Base-by-base conservation (phyloP, 2,888 invertebrate genomes). In the Acleris sparsana region DNA sequence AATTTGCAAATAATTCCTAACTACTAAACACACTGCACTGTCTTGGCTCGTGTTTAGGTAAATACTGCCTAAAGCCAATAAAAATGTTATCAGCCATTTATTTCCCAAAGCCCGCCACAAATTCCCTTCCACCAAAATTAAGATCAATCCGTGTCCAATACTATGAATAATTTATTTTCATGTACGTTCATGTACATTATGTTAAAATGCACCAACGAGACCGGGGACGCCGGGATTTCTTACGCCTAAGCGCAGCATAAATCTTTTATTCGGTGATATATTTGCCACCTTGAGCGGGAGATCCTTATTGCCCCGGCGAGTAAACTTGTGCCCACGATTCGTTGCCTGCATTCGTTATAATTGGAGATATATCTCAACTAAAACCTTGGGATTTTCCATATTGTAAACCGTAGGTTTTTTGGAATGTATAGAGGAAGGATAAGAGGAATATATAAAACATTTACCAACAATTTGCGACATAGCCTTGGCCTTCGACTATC, bases 41-140 rank as follows among this genome's bases (percentile, higher is more conserved):
- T 39, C 11, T 39, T 39, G 13, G 39, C 13, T 39, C n/a, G 11
- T 53, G 3, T 16, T 13, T 16, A 43, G 49, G 18, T 13, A 39
- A 39, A 13, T 33, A 44, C 25, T 22, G 22, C 46, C 6, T 49
- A 11, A 49, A 52, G 53, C 53, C 52, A 67, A 69, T 63, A 73
- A 71, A 69, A 70, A 52, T 64, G 74, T 77, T 79, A 77, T 77
- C 73, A 71, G 69, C 80, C 84, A 86, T 88, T 82, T 79, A 82
- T 88, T 83, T 80, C 73, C 70, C 71, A 71, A 70, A 69, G 78
- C 82, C 83, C 82, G 80, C 78, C 78, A 89, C 85, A 88, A 89
- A 89, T 89, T 89, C 86, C 86, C 76, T 81, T 84, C 80, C 79
- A 72, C 70, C 74, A 75, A 77, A 76, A 80, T 83, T 77, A 80